A percentile compares a stretch with the other conserved stretches of the same genome.
Conservation (phyloP, 1,140 invertebrate species). For the Danaus melanippus region DNA sequence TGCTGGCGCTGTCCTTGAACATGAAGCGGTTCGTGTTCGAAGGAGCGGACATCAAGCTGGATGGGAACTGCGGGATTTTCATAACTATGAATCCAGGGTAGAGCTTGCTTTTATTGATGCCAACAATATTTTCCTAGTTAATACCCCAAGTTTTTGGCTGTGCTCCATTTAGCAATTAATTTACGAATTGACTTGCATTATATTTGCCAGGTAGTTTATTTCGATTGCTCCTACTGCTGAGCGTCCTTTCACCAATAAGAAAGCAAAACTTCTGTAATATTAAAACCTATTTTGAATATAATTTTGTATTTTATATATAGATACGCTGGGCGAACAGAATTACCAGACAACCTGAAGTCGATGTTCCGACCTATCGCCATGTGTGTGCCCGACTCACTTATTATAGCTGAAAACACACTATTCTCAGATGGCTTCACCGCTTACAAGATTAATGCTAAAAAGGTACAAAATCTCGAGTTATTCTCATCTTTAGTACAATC, state of each 20-base stretch:
- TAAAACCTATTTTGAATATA: neutral
- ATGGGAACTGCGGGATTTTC: slow-evolving; percentile 86
- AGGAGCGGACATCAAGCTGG: slow-evolving; percentile 81
- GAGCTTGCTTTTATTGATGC: slow-evolving; percentile 10
- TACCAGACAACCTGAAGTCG: slow-evolving; percentile 93
- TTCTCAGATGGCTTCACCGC: slow-evolving; percentile 91
- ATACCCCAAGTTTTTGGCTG: no score
- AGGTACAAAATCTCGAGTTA: slow-evolving; percentile 62
- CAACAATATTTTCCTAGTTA: neutral
- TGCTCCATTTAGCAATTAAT: no score
- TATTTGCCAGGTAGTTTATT: no score
- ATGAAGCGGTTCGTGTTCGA: slow-evolving; percentile 84
- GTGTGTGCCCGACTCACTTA: slow-evolving; percentile 92
- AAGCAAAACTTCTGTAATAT: no score
- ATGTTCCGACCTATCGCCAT: slow-evolving; percentile 95
- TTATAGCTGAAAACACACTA: slow-evolving; percentile 91
- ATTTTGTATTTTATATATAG: slow-evolving; percentile 20
- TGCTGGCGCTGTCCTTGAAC: slow-evolving; percentile 79
- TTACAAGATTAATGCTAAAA: slow-evolving; percentile 83
- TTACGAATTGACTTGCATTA: no score
- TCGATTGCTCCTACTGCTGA: no score
- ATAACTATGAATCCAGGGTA: slow-evolving; percentile 95
- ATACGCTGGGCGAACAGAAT: slow-evolving; percentile 88
- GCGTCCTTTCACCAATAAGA: no score
- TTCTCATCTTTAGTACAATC: no score